phyloP scores from a whole-genome alignment of 2,113 vertebrate species.

The Natator depressus region DNA sequence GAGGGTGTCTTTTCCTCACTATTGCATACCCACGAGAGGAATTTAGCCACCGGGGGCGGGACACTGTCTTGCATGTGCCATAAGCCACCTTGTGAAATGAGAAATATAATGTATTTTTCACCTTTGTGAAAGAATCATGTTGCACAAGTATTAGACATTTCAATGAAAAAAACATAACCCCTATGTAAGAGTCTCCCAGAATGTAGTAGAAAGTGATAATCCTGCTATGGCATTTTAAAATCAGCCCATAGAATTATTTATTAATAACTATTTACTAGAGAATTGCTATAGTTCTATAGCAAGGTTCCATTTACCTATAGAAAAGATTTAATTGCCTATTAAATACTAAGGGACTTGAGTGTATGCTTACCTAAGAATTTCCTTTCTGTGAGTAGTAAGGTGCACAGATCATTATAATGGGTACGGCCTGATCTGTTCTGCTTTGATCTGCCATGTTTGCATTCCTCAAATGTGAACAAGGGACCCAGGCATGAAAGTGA shows the following conservation, averaged over 20 bases:
- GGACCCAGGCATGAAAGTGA: no score
- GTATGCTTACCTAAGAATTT: no score
- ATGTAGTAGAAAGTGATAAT: neutral
- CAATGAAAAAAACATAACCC: neutral
- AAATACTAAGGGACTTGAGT: no score
- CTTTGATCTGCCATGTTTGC: no score
- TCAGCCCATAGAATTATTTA: constrained; percentile 2
- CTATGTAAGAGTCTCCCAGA: neutral
- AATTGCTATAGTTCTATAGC: neutral
- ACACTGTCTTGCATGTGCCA: neutral
- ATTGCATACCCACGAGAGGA: neutral
- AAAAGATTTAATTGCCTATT: neutral
- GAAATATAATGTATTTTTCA: neutral
- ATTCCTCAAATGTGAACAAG: no score
- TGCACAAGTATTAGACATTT: neutral
- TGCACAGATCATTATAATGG: no score
- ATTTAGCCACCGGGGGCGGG: neutral
- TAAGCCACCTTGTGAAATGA: neutral
- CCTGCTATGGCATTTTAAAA: constrained; percentile 6
- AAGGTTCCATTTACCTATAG: neutral
- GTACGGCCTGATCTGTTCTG: no score
- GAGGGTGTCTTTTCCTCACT: neutral
- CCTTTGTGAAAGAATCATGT: neutral
- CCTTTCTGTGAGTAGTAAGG: no score
- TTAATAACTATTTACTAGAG: neutral